Evolutionary conservation across 2,888 invertebrate species (phyloP).

Genomic region (Leptinotarsa peninsularis): DNA sequence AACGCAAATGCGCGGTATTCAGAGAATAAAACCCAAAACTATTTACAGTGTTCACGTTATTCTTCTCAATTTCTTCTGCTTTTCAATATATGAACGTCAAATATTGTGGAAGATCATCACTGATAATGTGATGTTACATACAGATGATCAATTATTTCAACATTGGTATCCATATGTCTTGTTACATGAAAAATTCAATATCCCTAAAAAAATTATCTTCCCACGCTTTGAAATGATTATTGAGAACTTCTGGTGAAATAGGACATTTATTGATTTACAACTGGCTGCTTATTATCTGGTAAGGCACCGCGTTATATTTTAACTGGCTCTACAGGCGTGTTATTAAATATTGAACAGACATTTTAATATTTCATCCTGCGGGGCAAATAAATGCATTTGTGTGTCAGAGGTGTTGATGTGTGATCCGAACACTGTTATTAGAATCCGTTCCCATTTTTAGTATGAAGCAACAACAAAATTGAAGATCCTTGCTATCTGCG

Average conservation of each 20-base stretch:
- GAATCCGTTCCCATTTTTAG: conserved; percentile 36
- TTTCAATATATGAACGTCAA: too few species aligned
- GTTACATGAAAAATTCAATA: conserved; percentile 38
- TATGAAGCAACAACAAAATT: conserved; percentile 18
- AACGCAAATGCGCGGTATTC: too few species aligned
- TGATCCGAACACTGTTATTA: conserved; percentile 55
- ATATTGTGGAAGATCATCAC: too few species aligned
- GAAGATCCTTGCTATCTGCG: not conserved
- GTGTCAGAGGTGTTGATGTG: conserved; percentile 59
- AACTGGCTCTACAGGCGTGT: conserved; percentile 42
- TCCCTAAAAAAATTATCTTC: conserved; percentile 36
- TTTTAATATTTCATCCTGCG: conserved; percentile 61
- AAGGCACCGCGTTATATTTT: conserved; percentile 62
- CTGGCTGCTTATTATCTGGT: conserved; percentile 62
- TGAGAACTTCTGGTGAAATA: conserved; percentile 53
- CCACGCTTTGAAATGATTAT: conserved; percentile 40
- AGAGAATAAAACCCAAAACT: too few species aligned
- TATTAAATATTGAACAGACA: conserved; percentile 65
- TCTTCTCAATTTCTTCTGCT: too few species aligned
- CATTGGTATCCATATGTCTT: conserved; percentile 28
- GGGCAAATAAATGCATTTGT: conserved; percentile 61
- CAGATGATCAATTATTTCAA: conserved; percentile 20
- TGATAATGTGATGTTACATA: too few species aligned
- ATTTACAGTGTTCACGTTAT: too few species aligned
- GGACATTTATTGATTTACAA: conserved; percentile 63